Conservation (phyloP, 2,113 vertebrate species). For the Tachuris rubrigastra region DNA sequence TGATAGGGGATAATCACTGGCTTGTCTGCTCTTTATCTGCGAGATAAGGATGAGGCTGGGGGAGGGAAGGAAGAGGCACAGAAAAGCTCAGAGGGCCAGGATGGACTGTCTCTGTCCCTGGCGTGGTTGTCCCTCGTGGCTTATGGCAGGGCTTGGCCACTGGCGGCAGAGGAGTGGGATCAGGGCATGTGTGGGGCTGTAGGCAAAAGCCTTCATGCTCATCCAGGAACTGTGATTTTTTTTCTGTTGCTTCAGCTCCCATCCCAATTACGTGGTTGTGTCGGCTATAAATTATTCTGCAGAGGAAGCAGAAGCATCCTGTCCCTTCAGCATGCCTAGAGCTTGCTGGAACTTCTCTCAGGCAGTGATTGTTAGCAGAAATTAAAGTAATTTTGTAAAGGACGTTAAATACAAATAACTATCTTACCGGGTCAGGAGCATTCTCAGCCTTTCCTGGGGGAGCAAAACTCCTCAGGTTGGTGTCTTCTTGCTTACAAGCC, state of each 20-base stretch:
- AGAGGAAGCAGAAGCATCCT: neutral
- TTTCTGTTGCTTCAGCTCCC: slow-evolving; percentile 6
- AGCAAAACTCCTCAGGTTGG: neutral
- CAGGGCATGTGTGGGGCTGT: neutral
- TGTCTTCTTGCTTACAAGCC: neutral
- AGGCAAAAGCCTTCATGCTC: neutral
- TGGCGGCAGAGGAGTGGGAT: fast-evolving
- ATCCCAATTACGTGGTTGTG: neutral
- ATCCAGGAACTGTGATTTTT: neutral
- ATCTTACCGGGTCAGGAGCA: neutral
- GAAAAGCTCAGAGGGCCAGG: neutral
- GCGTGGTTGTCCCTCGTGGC: neutral
- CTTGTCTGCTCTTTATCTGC: slow-evolving; percentile 54
- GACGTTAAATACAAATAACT: slow-evolving; percentile 30
- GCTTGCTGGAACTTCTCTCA: neutral
- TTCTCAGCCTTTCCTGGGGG: neutral
- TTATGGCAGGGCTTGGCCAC: neutral
- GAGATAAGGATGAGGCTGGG: slow-evolving; percentile 3
- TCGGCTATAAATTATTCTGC: neutral
- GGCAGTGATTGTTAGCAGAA: neutral
- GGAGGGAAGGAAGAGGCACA: neutral
- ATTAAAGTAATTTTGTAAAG: slow-evolving; percentile 35
- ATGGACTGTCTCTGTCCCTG: neutral
- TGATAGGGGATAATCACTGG: slow-evolving; percentile 51
- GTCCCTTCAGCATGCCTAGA: neutral